Conservation (phyloP, 2,888 invertebrate genomes). For the Anthrax anthrax region DNA sequence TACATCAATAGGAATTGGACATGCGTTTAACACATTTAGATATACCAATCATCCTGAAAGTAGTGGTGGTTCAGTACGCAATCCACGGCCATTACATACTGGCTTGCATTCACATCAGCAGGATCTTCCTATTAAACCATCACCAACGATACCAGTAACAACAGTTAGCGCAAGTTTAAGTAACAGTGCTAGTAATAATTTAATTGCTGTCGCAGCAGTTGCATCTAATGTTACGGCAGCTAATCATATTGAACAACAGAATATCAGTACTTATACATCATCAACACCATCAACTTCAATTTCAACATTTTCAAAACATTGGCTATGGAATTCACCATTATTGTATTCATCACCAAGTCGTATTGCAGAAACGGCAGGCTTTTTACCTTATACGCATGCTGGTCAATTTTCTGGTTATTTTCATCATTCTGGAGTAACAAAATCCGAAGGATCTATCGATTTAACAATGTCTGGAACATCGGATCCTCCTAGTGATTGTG, state of each 20-base stretch:
- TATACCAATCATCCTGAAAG: conserved; percentile 1
- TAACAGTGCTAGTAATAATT: conserved; percentile 2
- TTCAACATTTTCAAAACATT: conserved; percentile 28
- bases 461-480: conserved; percentile 20
- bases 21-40: not conserved
- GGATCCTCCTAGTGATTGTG: conserved; percentile 31
- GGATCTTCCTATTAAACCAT: conserved; percentile 25
- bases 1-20: not conserved
- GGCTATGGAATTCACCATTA: conserved; percentile 34
- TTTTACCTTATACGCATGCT: conserved; percentile 18
- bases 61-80: conserved; percentile 5
- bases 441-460: conserved; percentile 32
- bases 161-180: conserved; percentile 4
- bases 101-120: not conserved
- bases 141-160: conserved; percentile 22
- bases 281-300: conserved; percentile 15
- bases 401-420: conserved; percentile 20
- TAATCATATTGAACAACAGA: conserved; percentile 7
- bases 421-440: conserved; percentile 14
- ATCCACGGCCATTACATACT: conserved; percentile 6
- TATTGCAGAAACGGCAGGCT: conserved; percentile 19
- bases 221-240: conserved; percentile 2
- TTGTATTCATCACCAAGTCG: conserved; percentile 25
- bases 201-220: not conserved
- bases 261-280: conserved; percentile 1